Evolutionary conservation across 2,888 invertebrate genomes (phyloP), one percentile per base, ranked within the genome.

Genomic region (Fragum fragum): DNA sequence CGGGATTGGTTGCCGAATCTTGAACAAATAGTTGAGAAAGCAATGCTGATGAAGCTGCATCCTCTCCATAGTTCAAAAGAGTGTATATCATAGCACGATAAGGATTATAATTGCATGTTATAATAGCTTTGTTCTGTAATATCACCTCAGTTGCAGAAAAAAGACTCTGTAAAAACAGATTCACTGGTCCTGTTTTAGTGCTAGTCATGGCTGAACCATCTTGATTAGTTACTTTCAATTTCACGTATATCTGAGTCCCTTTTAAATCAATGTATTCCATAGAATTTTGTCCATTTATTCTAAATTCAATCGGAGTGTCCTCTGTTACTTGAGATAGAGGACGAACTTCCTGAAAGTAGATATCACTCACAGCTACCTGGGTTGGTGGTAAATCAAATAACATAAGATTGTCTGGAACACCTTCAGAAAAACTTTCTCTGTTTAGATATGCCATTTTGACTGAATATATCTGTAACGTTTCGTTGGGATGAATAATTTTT

Each of bases 331-430:
- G 85, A 69, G 77, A 82, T 59, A 85, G n/a, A 26, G 85, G 79
- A 66, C 85, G 68, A 52, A 77, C 75, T 61, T 79, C 77, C 75
- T 85, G 79, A 70, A 28, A 79, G 73, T 82, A 82, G 3, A 75
- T 63, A 32, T 82, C 77, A 52, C 52, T 75, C 5, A 85, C 82
- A 52, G 82, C 80, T 23, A 73, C 77, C 68, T 85, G 80, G 6
- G 77, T 82, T 9, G 82, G 70, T 61, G 79, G 82, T 80, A 85
- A 76, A 73, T 79, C 80, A 75, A 85, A 85, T 52, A 82, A 63
- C 3, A 66, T 42, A 29, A 85, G 74, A 18, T 85, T 73, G 11
- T 77, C 59, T 14, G 79, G 79, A 18, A 81, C 47, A 59, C 76
- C 84, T 28, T 84, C 84, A 21, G 73, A 71, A 81, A 81, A 85